These are phyloP conservation scores for Trileptium ribeirensis DNA, from an alignment of 2,888 invertebrate genomes.

Conservation along the genomic window DNA sequence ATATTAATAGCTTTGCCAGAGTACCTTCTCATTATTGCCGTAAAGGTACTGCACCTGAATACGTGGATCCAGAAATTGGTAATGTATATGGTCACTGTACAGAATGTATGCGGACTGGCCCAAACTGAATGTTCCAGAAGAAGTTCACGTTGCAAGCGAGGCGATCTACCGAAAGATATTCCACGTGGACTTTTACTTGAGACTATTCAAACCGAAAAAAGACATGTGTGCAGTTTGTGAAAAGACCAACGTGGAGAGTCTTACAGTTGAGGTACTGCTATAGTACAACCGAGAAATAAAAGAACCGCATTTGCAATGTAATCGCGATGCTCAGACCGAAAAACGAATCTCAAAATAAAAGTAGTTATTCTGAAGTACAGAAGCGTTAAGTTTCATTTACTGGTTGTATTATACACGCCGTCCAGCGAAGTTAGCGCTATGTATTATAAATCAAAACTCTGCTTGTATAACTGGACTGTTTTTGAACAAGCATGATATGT, in stretches of 20 bases:
- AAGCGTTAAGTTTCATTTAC: constrained; percentile 11
- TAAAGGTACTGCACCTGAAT: too few relatives aligned
- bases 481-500: background rate
- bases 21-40: too few relatives aligned
- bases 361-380: background rate
- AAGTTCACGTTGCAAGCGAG: too few relatives aligned
- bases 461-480: constrained; percentile 9
- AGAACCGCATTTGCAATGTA: background rate
- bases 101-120: too few relatives aligned
- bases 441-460: constrained; percentile 18
- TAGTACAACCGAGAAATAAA: background rate
- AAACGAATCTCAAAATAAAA: background rate
- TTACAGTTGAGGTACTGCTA: too few relatives aligned
- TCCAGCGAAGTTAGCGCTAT: constrained; percentile 2
- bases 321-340: background rate
- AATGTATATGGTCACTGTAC: too few relatives aligned
- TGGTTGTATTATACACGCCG: constrained; percentile 7
- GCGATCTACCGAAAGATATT: background rate
- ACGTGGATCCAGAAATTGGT: too few relatives aligned
- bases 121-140: too few relatives aligned
- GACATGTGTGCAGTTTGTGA: constrained; percentile 12
- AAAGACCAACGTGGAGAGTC: too few relatives aligned
- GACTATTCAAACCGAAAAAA: constrained; percentile 1
- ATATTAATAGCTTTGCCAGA: too few relatives aligned
- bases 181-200: background rate